phyloP scores from a whole-genome alignment of 2,113 vertebrate species.

The Dicentrarchus labrax region DNA sequence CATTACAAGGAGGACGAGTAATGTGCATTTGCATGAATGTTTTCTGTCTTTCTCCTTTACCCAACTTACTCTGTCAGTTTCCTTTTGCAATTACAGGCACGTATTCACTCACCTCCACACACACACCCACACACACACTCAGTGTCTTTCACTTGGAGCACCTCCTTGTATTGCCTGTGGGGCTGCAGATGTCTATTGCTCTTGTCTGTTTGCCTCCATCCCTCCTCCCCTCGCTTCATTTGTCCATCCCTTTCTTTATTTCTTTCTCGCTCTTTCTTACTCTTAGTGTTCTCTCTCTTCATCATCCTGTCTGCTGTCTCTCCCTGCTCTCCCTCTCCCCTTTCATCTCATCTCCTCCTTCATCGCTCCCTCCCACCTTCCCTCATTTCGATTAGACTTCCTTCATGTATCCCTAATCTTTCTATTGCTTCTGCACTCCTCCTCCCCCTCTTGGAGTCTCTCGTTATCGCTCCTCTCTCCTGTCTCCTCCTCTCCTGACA shows the following conservation, averaged over 20 bases:
- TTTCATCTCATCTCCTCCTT: conserved; percentile 44
- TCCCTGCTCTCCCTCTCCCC: conserved; percentile 18
- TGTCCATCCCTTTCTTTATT: conserved; percentile 45
- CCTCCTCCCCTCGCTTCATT: conserved; percentile 48
- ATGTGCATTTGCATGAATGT: conserved; percentile 26
- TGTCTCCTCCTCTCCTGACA: conserved; percentile 72
- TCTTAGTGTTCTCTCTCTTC: conserved; percentile 37
- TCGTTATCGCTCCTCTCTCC: conserved; percentile 64
- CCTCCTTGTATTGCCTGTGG: conserved; percentile 61
- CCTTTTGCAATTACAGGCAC: conserved; percentile 62
- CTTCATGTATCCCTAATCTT: conserved; percentile 72
- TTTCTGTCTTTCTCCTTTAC: conserved; percentile 17
- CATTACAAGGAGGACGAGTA: conserved; percentile 1
- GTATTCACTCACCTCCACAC: conserved; percentile 60
- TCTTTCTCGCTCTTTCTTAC: conserved; percentile 33
- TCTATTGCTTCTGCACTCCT: conserved; percentile 47
- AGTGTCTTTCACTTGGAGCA: conserved; percentile 45
- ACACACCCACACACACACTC: not conserved
- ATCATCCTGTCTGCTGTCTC: conserved; percentile 34
- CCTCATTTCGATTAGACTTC: conserved; percentile 65
- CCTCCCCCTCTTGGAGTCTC: conserved; percentile 44
- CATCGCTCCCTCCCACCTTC: conserved; percentile 32
- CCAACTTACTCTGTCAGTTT: conserved; percentile 47
- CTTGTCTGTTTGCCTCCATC: conserved; percentile 54
- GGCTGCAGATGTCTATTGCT: conserved; percentile 71